Conservation (phyloP, 2,888 invertebrate genomes). For the Zootermopsis nevadensis region DNA sequence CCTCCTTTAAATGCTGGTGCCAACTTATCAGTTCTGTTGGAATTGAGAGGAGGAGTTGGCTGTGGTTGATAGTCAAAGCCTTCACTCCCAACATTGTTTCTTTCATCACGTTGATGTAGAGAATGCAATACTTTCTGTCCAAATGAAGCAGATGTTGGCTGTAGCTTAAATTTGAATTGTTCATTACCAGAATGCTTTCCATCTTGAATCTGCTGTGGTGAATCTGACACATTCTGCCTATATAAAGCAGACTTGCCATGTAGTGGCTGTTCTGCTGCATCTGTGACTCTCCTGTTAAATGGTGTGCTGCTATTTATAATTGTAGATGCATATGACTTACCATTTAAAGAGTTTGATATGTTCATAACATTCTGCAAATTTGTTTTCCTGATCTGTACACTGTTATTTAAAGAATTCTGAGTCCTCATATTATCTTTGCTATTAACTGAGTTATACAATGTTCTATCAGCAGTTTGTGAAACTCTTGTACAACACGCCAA, state of each 20-base stretch:
- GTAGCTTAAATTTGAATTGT: neutral
- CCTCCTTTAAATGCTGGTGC: constrained; percentile 1
- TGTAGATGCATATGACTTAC: too few species aligned
- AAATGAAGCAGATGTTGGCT: neutral
- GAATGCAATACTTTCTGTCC: neutral
- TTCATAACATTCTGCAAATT: neutral
- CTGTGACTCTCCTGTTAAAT: too few species aligned
- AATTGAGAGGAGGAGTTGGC: neutral
- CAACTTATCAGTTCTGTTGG: neutral
- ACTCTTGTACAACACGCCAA: neutral
- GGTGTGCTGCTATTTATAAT: too few species aligned
- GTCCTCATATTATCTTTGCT: neutral
- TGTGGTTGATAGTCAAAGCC: neutral
- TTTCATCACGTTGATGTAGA: neutral
- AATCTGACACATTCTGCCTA: too few species aligned
- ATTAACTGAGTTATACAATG: neutral
- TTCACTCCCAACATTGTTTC: neutral
- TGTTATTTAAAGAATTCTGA: neutral
- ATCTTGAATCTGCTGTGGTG: too few species aligned
- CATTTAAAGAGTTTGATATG: too few species aligned
- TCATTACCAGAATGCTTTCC: neutral
- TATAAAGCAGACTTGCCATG: too few species aligned
- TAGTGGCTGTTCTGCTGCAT: too few species aligned
- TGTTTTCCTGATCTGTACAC: neutral
- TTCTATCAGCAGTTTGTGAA: neutral